A percentile compares a stretch with the other conserved stretches of the same genome.
These are phyloP conservation scores for Potamarius usumacintae DNA, from an alignment of 2,113 vertebrate species.

Conservation along the genomic window DNA sequence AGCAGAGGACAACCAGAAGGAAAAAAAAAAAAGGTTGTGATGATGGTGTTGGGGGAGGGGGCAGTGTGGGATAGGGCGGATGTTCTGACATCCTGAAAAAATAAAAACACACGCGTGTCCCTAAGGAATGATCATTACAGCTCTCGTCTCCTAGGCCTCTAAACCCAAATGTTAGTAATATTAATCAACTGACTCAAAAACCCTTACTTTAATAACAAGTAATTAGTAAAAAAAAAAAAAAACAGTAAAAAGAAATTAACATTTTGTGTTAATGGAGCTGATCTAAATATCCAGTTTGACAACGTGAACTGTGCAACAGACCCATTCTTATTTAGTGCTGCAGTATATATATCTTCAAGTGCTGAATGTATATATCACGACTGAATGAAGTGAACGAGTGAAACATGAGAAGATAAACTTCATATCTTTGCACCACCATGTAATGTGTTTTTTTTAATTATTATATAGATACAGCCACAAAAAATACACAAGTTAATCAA, in stretches of 20 bases:
- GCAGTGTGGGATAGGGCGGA: slow-evolving; percentile 19
- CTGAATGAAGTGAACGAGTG: no score
- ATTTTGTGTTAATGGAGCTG: slow-evolving; percentile 7
- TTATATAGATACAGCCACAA: no score
- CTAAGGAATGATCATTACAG: slow-evolving; percentile 57
- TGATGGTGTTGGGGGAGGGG: slow-evolving; percentile 17
- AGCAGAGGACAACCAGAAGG: neutral
- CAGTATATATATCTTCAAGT: no score
- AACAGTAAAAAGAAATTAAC: slow-evolving; percentile 25
- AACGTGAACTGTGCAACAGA: neutral
- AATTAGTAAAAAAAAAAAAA: slow-evolving; percentile 8
- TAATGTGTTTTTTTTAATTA: no score
- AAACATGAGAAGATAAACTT: no score
- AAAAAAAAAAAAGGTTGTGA: neutral
- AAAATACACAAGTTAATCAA: no score
- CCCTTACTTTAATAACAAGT: slow-evolving; percentile 41
- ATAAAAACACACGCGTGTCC: slow-evolving; percentile 47
- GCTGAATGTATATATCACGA: no score
- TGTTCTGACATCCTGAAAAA: slow-evolving; percentile 51
- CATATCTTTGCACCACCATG: no score
- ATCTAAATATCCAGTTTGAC: slow-evolving; percentile 1
- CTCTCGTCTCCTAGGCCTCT: slow-evolving; percentile 45
- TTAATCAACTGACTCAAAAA: slow-evolving; percentile 54
- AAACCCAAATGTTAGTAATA: slow-evolving; percentile 48
- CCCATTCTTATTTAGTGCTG: neutral